Base-by-base conservation (phyloP, 2,113 vertebrate species). In the Spermophilus dauricus region DNA sequence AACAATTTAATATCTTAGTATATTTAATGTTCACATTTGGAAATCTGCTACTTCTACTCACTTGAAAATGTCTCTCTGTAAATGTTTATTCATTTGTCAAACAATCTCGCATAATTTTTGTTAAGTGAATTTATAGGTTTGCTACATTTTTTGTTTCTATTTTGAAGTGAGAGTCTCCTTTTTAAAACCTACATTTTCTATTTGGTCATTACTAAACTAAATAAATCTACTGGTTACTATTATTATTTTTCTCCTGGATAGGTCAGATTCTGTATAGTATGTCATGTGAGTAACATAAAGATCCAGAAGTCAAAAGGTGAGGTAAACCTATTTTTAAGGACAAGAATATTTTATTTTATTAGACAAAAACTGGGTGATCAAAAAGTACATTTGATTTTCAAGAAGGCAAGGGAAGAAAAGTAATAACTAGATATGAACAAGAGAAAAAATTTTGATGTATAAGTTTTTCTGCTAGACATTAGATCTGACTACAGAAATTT, bases 401-500 rank as follows among this genome's bases (percentile, higher is more conserved):
- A 70, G 75, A 42, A 88, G 11, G 37, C n/a, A 96, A 45, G 26
- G 1, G 70, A 91, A 77, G 26, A 95, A 97, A 94, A 89, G 42
- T 72, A 89, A 83, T 78, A 83, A 91, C 51, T 93, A 34, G 88
- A 56, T 93, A 86, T 32, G 28, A 82, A 12, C 37, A 80, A 92
- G 75, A 61, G 58, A 88, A 86, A 92, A 65, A 26, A 8, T 37
- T 78, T 86, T 89, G 91, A 86, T 65, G 45, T 20, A 88, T 89
- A 89, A 84, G 94, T 95, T 96, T 93, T 93, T 39, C 45, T 89
- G 26, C n/a, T 48, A 86, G 92, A 94, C n/a, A 56, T 91, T 95
- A 89, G 13, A 82, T 87, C 90, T 93, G 53, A 93, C 16, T 76
- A 2, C 3, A 95, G 51, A 89, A 89, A 87, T 42, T 94, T 91